Evolutionary conservation across 2,797 vertebrate species (phyloP).

Genomic region (Sardinella longiceps): DNA sequence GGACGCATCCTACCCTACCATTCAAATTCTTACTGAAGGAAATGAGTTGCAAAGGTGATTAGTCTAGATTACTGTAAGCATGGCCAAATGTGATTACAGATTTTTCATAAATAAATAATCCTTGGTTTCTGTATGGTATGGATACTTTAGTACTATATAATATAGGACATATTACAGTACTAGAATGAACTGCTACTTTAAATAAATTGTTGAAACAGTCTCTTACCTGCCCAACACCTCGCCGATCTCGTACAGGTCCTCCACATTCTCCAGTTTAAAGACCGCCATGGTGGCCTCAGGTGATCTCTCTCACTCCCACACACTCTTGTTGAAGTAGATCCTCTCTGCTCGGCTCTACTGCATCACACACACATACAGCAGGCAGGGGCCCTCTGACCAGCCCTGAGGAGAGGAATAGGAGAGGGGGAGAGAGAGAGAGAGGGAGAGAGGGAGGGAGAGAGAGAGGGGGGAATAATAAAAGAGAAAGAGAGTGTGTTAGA

Average conservation of each 20-base stretch:
- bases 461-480: too few species aligned
- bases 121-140: too few species aligned
- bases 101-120: too few species aligned
- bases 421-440: neutral
- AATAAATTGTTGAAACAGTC: neutral
- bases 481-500: neutral
- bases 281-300: conserved; percentile 60
- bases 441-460: neutral
- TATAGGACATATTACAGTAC: neutral
- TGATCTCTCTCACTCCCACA: conserved; percentile 13
- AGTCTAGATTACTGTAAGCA: too few species aligned
- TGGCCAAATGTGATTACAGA: too few species aligned
- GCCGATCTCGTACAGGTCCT: conserved; percentile 83
- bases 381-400: neutral
- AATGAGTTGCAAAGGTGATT: too few species aligned
- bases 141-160: neutral
- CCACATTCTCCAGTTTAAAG: conserved; percentile 76
- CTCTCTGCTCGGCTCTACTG: conserved; percentile 3
- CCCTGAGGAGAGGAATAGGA: neutral
- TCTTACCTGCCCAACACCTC: conserved; percentile 82
- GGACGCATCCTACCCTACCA: too few species aligned
- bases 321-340: neutral
- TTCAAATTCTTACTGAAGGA: too few species aligned
- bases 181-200: neutral
- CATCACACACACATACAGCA: neutral